Conservation (phyloP, 1,140 invertebrate genomes). For the Nylanderia fulva region DNA sequence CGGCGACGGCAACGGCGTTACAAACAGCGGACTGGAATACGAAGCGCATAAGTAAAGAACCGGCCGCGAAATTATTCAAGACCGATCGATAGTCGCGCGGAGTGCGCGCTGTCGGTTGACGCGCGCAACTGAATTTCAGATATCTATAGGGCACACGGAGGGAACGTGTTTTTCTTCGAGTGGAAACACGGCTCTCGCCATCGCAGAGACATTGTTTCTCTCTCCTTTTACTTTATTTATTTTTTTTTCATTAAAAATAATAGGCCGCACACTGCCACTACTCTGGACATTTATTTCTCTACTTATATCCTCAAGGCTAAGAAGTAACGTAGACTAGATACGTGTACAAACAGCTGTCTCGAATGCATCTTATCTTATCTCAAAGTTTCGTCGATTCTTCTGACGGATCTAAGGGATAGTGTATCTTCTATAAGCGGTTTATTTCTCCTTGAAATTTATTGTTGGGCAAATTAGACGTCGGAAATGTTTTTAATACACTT, state of each 20-base stretch:
- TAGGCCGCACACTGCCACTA: not conserved
- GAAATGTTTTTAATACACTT: no score
- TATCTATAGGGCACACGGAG: constrained; percentile 62
- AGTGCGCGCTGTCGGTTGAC: constrained; percentile 74
- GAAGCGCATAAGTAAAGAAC: constrained; percentile 80
- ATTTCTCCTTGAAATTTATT: no score
- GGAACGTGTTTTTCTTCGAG: constrained; percentile 68
- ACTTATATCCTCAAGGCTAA: not conserved
- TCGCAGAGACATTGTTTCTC: constrained; percentile 14
- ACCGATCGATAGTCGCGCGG: constrained; percentile 80
- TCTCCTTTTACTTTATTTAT: not conserved
- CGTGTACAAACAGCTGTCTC: no score
- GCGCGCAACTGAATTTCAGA: constrained; percentile 79
- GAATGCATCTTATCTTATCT: no score
- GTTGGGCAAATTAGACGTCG: no score
- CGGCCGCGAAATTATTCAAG: constrained; percentile 83
- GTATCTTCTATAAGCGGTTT: no score
- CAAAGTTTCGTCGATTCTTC: no score
- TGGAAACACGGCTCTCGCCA: constrained; percentile 47
- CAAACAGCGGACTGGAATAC: constrained; percentile 76
- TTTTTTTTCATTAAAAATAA: constrained; percentile 14
- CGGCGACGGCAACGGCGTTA: constrained; percentile 7
- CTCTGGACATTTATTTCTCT: not conserved
- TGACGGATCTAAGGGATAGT: no score
- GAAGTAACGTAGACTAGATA: no score